These are phyloP conservation scores for Motacilla alba DNA, from an alignment of 2,113 vertebrate species.

Conservation along the genomic window DNA sequence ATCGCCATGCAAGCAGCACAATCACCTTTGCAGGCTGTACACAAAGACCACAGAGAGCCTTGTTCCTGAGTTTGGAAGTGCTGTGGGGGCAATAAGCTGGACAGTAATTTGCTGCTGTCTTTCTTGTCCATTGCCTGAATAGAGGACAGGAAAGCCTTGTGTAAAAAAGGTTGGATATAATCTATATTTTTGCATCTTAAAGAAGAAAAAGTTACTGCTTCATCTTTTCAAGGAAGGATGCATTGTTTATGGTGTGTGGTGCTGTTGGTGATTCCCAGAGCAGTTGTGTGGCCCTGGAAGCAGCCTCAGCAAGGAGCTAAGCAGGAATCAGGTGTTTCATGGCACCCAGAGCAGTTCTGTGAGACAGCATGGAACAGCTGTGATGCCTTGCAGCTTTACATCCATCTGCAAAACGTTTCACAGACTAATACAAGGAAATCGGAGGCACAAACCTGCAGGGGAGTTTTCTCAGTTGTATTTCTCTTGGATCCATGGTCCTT, in stretches of 20 bases:
- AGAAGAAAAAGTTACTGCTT: not conserved
- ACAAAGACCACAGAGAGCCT: not conserved
- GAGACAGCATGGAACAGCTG: not conserved
- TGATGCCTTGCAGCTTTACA: not conserved
- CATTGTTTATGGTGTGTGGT: not conserved
- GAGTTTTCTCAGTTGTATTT: not conserved
- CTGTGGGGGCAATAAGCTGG: not conserved
- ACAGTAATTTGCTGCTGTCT: not conserved
- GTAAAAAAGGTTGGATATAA: not conserved
- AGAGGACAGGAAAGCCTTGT: not conserved
- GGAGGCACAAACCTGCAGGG: not conserved
- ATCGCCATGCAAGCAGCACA: not conserved
- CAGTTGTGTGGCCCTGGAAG: not conserved
- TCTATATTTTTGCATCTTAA: not conserved
- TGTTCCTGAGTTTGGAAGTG: not conserved
- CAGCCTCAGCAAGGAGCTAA: not conserved
- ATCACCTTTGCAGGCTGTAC: not conserved
- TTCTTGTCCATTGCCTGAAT: not conserved
- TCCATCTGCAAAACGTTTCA: not conserved
- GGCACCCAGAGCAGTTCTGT: not conserved
- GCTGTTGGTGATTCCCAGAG: not conserved
- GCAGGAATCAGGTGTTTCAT: not conserved
- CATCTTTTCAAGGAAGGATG: not conserved
- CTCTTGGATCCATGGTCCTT: not conserved
- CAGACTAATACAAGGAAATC: not conserved